These are phyloP conservation scores for Clistopyga incitator DNA, from an alignment of 2,888 invertebrate genomes.

Conservation along the genomic window DNA sequence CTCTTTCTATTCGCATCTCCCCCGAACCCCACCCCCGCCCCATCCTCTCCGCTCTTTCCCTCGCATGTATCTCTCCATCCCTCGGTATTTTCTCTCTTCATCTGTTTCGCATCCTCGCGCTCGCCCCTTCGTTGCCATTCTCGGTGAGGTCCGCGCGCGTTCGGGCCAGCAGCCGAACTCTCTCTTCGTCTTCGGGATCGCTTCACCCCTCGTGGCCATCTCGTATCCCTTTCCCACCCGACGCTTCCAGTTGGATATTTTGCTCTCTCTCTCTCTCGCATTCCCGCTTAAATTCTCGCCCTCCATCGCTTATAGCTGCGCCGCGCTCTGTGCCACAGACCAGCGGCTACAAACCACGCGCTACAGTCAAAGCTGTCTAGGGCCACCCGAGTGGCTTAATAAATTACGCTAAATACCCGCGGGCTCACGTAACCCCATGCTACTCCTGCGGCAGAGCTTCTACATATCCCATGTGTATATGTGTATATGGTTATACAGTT, in stretches of 20 bases:
- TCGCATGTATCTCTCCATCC: neutral
- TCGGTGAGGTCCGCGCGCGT: conserved; percentile 33
- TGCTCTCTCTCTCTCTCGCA: conserved; percentile 41
- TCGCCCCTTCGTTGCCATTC: conserved; percentile 21
- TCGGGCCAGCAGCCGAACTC: conserved; percentile 15
- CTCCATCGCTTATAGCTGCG: conserved; percentile 14
- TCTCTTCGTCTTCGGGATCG: conserved; percentile 29
- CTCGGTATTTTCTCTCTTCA: conserved; percentile 46
- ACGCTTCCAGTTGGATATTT: conserved; percentile 19
- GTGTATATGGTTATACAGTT: neutral
- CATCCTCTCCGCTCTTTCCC: neutral
- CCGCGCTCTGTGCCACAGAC: conserved; percentile 54
- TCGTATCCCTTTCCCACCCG: conserved; percentile 22
- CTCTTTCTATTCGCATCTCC: conserved; percentile 33
- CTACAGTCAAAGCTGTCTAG: conserved; percentile 65
- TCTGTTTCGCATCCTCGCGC: conserved; percentile 50
- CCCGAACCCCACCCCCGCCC: no score
- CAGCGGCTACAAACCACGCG: conserved; percentile 61
- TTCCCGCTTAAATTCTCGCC: conserved; percentile 60
- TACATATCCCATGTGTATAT: neutral
- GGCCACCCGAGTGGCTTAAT: conserved; percentile 74
- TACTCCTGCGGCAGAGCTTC: conserved; percentile 31
- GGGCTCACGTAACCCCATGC: conserved; percentile 54
- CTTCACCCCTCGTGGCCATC: conserved; percentile 14
- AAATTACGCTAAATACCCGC: conserved; percentile 79